phyloP scores from a whole-genome alignment of 2,888 invertebrate species.

The Acronicta alni region DNA sequence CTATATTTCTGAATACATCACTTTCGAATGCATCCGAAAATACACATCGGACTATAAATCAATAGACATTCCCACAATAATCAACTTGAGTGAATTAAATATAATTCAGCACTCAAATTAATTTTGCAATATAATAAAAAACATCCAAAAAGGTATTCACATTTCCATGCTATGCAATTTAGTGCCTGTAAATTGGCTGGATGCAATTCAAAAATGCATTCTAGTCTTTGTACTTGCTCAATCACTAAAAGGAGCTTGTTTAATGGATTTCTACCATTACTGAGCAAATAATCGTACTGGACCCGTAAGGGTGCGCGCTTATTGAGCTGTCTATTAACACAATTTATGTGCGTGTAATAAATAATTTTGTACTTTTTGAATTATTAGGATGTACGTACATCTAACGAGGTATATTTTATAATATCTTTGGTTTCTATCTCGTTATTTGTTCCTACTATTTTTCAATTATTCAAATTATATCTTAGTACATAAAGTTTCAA shows the following conservation, averaged over 20 bases:
- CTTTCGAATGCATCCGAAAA: too few relatives aligned
- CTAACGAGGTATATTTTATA: slow-evolving; percentile 41
- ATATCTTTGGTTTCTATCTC: slow-evolving; percentile 22
- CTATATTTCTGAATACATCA: too few relatives aligned
- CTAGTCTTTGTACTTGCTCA: slow-evolving; percentile 83
- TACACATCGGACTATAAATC: slow-evolving; percentile 10
- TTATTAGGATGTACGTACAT: slow-evolving; percentile 23
- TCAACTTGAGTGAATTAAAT: slow-evolving; percentile 45
- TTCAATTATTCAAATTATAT: slow-evolving; percentile 25
- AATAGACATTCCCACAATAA: slow-evolving; percentile 40
- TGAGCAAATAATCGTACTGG: slow-evolving; percentile 87
- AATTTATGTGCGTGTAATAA: slow-evolving; percentile 51
- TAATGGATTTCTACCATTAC: slow-evolving; percentile 89
- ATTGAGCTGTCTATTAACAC: slow-evolving; percentile 58
- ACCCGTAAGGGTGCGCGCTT: slow-evolving; percentile 72
- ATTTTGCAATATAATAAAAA: slow-evolving; percentile 51
- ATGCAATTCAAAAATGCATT: slow-evolving; percentile 85
- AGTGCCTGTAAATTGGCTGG: slow-evolving; percentile 79
- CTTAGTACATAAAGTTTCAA: slow-evolving; percentile 7
- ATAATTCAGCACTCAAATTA: slow-evolving; percentile 54
- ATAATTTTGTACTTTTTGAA: slow-evolving; percentile 40
- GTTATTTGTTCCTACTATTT: slow-evolving; percentile 24
- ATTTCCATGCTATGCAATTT: slow-evolving; percentile 75
- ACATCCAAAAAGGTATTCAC: slow-evolving; percentile 50
- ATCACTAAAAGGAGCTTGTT: slow-evolving; percentile 88